Percentiles rank a stretch among this genome's conserved stretches.
Conservation (phyloP, 35 echinoderm and acorn worm species). For the Holothuria glaberrima region DNA sequence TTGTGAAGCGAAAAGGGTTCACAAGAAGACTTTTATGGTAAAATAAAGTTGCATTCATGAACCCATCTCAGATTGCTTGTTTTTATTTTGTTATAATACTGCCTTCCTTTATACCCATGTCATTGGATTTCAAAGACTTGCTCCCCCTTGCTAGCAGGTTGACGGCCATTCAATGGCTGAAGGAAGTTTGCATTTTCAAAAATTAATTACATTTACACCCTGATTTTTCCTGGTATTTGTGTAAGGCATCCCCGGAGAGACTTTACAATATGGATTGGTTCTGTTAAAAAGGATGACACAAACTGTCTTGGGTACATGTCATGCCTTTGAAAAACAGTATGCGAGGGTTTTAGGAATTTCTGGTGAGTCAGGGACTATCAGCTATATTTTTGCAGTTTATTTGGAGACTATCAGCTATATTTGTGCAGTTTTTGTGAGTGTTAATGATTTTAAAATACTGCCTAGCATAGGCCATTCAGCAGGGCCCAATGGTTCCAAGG, state of each 20-base stretch:
- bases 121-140: conserved; percentile 5
- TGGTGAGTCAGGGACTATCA: too few relatives aligned
- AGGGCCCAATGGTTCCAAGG: too few relatives aligned
- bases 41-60: conserved; percentile 19
- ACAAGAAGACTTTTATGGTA: not conserved
- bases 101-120: conserved; percentile 29
- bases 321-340: too few relatives aligned
- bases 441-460: too few relatives aligned
- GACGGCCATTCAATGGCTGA: conserved; percentile 37
- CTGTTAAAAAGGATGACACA: too few relatives aligned
- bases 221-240: not conserved
- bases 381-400: too few relatives aligned
- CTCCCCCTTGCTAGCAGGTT: not conserved
- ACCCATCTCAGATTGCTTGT: conserved; percentile 36
- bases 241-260: not conserved
- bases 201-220: conserved; percentile 30
- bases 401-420: too few relatives aligned
- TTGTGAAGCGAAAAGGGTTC: not conserved
- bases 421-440: too few relatives aligned
- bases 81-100: conserved; percentile 25
- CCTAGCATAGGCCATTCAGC: too few relatives aligned
- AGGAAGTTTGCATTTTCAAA: conserved; percentile 48
- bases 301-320: too few relatives aligned
- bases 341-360: too few relatives aligned
- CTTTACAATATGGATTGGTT: too few relatives aligned